phyloP scores from a whole-genome alignment of 2,797 vertebrate species.

The Mycteria americana region DNA sequence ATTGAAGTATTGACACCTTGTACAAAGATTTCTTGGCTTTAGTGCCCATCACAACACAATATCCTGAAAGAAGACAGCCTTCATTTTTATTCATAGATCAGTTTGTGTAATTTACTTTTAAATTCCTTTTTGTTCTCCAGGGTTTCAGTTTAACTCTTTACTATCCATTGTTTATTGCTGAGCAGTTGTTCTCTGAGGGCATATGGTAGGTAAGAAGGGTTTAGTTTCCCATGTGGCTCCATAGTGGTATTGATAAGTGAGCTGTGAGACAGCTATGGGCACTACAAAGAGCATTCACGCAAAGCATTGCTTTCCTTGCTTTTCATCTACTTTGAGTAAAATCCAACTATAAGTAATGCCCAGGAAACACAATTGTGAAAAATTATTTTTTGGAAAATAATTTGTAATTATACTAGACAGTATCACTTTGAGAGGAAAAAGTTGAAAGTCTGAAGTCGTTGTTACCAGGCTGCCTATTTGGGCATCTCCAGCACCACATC shows the following conservation, averaged over 20 bases:
- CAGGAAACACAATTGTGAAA: not conserved
- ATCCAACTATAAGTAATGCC: not conserved
- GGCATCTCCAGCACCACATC: not conserved
- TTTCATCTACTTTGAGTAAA: not conserved
- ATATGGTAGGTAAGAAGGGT: not conserved
- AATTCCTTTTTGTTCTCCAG: not conserved
- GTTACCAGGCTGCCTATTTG: not conserved
- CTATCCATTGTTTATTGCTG: not conserved
- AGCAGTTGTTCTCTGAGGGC: not conserved
- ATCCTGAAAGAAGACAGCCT: not conserved
- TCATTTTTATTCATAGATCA: not conserved
- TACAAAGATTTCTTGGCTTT: not conserved
- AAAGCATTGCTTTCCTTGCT: not conserved
- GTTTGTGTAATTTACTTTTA: not conserved
- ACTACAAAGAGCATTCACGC: not conserved
- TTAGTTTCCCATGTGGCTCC: not conserved
- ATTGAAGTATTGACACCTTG: not conserved
- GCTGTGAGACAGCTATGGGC: not conserved
- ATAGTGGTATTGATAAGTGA: not conserved
- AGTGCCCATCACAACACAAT: not conserved
- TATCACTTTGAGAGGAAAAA: not conserved
- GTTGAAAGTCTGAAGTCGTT: accelerated
- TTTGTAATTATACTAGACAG: not conserved
- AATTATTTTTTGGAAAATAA: not conserved
- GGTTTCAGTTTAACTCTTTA: not conserved